phyloP scores from a whole-genome alignment of 2,113 vertebrate species.

The Carettochelys insculpta region DNA sequence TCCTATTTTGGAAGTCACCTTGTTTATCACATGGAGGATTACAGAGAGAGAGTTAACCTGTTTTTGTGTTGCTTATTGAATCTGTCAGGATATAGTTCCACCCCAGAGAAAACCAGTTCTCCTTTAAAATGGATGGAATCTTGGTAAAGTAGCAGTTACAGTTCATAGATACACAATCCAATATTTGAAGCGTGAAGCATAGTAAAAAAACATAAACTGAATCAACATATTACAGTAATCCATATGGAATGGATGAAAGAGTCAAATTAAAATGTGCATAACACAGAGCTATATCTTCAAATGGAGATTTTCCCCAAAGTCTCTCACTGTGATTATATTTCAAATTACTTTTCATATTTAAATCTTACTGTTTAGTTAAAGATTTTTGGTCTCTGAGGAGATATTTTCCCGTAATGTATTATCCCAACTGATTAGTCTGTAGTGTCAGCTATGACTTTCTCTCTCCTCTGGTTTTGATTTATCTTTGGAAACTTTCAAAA shows the following conservation, averaged over 20 bases:
- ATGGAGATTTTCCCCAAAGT: slow-evolving; percentile 15
- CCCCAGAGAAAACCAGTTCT: not conserved
- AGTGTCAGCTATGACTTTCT: not conserved
- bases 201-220: not conserved
- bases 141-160: not conserved
- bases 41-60: slow-evolving; percentile 23
- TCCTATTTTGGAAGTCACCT: slow-evolving; percentile 16
- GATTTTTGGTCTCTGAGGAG: not conserved
- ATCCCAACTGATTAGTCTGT: slow-evolving; percentile 20
- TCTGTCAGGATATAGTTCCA: slow-evolving; percentile 5
- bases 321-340: slow-evolving; percentile 12
- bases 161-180: slow-evolving; percentile 36
- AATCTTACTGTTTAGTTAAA: slow-evolving; percentile 44
- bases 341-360: slow-evolving; percentile 55
- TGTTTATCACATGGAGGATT: slow-evolving; percentile 1
- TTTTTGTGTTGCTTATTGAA: slow-evolving; percentile 18
- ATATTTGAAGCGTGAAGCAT: slow-evolving; percentile 1
- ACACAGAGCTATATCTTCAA: slow-evolving; percentile 38
- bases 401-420: slow-evolving; percentile 32
- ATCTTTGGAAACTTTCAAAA: not conserved
- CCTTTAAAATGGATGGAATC: slow-evolving; percentile 26
- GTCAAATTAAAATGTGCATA: slow-evolving; percentile 19
- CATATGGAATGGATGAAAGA: slow-evolving; percentile 25
- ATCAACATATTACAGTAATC: slow-evolving; percentile 5
- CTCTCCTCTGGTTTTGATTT: slow-evolving; percentile 1